phyloP scores from a whole-genome alignment of 2,113 vertebrate species.

The Dicentrarchus labrax region DNA sequence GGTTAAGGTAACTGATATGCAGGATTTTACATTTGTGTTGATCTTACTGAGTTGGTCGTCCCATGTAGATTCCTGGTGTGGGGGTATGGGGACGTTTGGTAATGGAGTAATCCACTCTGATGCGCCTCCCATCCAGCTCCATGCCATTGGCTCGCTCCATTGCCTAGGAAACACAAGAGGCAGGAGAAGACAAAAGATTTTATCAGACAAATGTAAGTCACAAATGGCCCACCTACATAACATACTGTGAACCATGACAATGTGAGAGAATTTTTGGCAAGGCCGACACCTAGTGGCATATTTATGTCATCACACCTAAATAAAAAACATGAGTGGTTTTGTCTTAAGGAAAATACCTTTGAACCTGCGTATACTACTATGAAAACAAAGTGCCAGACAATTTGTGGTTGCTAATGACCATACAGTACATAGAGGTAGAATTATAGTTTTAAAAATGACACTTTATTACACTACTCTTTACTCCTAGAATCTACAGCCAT shows the following conservation, averaged over 20 bases:
- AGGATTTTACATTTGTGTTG: neutral
- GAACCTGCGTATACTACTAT: neutral
- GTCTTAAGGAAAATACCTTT: neutral
- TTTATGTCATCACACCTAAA: constrained; percentile 44
- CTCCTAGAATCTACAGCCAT: neutral
- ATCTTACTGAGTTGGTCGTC: constrained; percentile 91
- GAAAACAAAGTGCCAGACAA: neutral
- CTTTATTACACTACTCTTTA: neutral
- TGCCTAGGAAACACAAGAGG: constrained; percentile 81
- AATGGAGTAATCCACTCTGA: constrained; percentile 95
- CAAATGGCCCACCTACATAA: constrained; percentile 5
- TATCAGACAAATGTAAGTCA: constrained; percentile 16
- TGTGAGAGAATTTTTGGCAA: constrained; percentile 27
- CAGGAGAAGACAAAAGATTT: constrained; percentile 6
- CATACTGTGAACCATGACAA: neutral
- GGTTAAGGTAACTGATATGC: neutral
- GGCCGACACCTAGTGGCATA: constrained; percentile 73
- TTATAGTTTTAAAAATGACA: neutral
- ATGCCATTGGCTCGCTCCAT: constrained; percentile 95
- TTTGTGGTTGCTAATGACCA: neutral
- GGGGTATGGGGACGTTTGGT: constrained; percentile 95
- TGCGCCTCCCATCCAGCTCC: constrained; percentile 93
- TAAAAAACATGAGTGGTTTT: neutral
- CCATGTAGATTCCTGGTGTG: constrained; percentile 96
- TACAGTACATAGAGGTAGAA: neutral